Evolutionary conservation across 2,113 vertebrate genomes (phyloP), one percentile per base, ranked within the genome.

Genomic region (Corydoras maculifer): DNA sequence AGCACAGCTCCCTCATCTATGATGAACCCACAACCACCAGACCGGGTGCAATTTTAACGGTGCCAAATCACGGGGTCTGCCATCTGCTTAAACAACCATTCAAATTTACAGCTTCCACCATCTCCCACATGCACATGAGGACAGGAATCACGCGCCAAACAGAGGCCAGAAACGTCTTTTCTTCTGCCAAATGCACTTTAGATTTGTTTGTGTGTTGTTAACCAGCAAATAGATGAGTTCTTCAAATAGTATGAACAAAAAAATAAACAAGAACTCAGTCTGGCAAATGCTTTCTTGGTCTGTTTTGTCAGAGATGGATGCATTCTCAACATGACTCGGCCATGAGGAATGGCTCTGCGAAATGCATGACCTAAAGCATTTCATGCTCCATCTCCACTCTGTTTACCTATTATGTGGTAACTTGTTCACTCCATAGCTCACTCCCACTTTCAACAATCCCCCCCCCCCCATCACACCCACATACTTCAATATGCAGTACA

Each of bases 331-430:
- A 50, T 50, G 67, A 69, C 58, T n/a, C 11, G 48, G 43, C 49
- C 12, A 25, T 54, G 49, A 62, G 55, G 48, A 55, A 48, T 3
- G 15, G 29, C 58, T 61, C 58, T 8, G 55, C 2, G 4, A 13
- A 48, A 55, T 53, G 32, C 30, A 69, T 64, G 80, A 73, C 78
- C 77, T 73, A 64, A 73, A 80, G 67, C 64, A 79, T 81, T 82
- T 81, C 80, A 83, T 82, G 86, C 85, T 86, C 79, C 81, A 85
- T 82, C 72, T 75, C 71, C 66, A 65, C 76, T 82, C 81, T 79
- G 84, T 87, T 86, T 87, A 83, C 81, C 80, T 81, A 83, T 82
- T 82, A 82, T 84, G 83, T 86, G 86, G 87, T 83, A 85, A 84
- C 80, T 85, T 81, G 80, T 81, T 73, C 48, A 85, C 82, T 87